Base-by-base conservation (phyloP, 2,113 vertebrate genomes). In the Zosterops lateralis region DNA sequence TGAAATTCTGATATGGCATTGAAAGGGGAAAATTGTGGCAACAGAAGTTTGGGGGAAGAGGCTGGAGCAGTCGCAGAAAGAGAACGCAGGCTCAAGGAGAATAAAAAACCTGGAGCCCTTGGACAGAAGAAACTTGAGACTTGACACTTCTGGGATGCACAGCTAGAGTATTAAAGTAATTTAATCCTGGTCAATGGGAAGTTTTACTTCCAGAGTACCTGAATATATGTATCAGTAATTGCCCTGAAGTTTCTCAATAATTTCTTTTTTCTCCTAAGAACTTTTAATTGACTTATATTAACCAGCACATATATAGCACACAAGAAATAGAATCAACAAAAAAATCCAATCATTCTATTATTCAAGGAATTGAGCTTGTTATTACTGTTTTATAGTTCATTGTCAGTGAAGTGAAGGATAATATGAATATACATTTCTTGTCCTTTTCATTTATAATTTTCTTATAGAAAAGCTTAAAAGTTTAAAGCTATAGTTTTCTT, bases 371-470 rank as follows among this genome's bases (percentile, higher is more conserved):
- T 45, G 16, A 62, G 14, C 7, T 76, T 32, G 4, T 47, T 85
- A n/a, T 36, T 89, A 32, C 19, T 76, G 8, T 17, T 94, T 70
- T 67, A 5, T 74, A n/a, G 15, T 58, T 66, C 14, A 16, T 61
- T 86, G 14, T 56, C 51, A 44, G 32, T 29, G 18, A 72, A 58
- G 13, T 44, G 24, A 26, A 54, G 28, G 15, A 48, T 64, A 7
- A 19, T 60, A 50, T 0, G 0, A 61, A 22, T 9, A 31, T 5
- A 6, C 1, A 0, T 54, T 93, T 64, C 75, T 86, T 60, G 34
- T 78, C 17, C 8, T 72, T 74, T 77, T 29, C 2, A 0, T 80
- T 57, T 31, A 48, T 64, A 36, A 9, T 72, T 88, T 84, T 56
- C 24, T 81, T 21, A 14, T 1, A 16, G 15, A 60, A 22, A 13